Conservation (phyloP, 2,888 invertebrate genomes). For the Cryptus viduatorius region DNA sequence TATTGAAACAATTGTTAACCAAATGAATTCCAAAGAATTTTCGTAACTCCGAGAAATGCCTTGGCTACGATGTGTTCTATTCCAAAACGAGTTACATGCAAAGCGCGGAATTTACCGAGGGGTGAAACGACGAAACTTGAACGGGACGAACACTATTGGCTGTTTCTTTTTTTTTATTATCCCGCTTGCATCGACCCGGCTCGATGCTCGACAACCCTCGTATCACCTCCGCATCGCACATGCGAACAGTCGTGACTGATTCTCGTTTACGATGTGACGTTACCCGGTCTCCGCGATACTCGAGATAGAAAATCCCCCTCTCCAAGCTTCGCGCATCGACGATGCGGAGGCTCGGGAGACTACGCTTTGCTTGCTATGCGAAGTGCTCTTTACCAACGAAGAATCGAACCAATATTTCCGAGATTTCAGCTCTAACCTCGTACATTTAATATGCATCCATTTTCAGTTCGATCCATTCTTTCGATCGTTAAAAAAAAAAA, state of each 20-base stretch:
- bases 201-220: constrained; percentile 15
- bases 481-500: background rate
- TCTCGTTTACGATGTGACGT: constrained; percentile 27
- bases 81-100: background rate
- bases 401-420: background rate
- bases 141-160: constrained; percentile 23
- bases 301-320: background rate
- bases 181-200: constrained; percentile 61
- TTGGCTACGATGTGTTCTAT: constrained; percentile 9
- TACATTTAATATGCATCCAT: background rate
- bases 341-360: background rate
- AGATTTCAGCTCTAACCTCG: background rate
- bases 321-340: background rate
- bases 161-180: constrained; percentile 33
- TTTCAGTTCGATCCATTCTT: background rate
- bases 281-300: constrained; percentile 8
- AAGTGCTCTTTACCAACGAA: background rate
- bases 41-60: constrained; percentile 5
- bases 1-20: background rate
- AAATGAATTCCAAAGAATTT: constrained; percentile 8
- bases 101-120: constrained; percentile 4
- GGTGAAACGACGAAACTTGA: background rate
- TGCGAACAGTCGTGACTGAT: constrained; percentile 45
- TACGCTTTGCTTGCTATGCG: background rate
- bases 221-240: constrained; percentile 46